Percentiles rank a stretch among this genome's conserved stretches.
These are phyloP conservation scores for Mandrillus leucophaeus DNA, from an alignment of 2,113 vertebrate genomes.

Conservation along the genomic window DNA sequence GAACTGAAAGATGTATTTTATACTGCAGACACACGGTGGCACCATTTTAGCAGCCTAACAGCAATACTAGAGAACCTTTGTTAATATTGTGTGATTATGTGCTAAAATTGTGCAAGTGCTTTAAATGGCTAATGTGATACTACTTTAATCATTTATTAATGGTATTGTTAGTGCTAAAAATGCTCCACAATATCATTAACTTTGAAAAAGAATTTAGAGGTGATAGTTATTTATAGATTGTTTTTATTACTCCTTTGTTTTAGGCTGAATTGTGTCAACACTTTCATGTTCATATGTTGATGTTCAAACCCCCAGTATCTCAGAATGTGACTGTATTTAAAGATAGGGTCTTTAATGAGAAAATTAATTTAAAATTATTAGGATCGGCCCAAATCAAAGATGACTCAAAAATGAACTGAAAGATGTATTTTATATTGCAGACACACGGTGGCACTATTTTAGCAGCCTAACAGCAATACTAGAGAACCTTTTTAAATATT, in stretches of 20 bases:
- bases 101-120: neutral
- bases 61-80: neutral
- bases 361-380: neutral
- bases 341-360: neutral
- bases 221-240: neutral
- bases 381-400: neutral
- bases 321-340: neutral
- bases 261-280: neutral
- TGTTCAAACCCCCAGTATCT: neutral
- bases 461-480: neutral
- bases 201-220: neutral
- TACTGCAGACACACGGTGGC: neutral
- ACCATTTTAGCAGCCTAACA: neutral
- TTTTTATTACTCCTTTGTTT: neutral
- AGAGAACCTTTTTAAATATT: neutral
- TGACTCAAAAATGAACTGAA: neutral
- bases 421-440: neutral
- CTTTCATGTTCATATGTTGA: neutral
- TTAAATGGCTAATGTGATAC: neutral
- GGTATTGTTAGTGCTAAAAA: neutral
- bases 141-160: neutral
- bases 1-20: neutral
- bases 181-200: neutral
- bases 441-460: neutral
- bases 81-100: neutral